These are phyloP conservation scores for Tarsius wallacei DNA, from an alignment of 2,797 vertebrate species.

Conservation along the genomic window DNA sequence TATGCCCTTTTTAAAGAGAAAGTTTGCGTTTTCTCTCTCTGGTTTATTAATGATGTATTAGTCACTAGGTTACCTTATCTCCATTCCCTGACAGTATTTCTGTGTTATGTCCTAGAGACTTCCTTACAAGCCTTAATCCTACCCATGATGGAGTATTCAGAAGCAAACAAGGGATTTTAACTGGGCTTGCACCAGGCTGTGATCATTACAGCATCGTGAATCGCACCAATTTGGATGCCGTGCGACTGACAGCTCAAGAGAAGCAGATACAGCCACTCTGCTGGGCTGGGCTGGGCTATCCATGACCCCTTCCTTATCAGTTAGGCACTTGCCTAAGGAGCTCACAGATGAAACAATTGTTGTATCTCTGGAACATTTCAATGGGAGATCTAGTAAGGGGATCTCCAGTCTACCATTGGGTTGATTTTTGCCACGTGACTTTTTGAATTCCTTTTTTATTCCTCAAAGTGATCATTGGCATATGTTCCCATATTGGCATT, in stretches of 20 bases:
- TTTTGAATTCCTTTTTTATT: background rate
- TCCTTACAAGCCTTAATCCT: slow-evolving; percentile 5
- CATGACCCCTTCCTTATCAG: background rate
- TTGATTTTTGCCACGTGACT: background rate
- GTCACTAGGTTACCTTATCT: background rate
- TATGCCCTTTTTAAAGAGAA: slow-evolving; percentile 30
- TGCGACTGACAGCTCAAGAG: background rate
- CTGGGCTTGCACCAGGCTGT: background rate
- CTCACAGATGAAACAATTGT: background rate
- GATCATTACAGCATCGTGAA: background rate
- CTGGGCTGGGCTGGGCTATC: background rate
- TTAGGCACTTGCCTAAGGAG: background rate
- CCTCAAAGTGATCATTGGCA: background rate
- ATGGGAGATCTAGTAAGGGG: background rate
- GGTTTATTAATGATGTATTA: background rate
- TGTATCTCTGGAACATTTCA: background rate
- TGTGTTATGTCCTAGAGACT: background rate
- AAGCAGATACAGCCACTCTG: background rate
- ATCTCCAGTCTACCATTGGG: background rate
- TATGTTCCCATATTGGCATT: background rate
- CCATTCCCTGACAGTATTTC: background rate
- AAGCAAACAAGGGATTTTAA: slow-evolving; percentile 17
- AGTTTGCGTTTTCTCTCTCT: slow-evolving; percentile 1
- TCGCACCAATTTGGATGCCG: background rate
- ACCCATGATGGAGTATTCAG: background rate